Evolutionary conservation across 2,888 invertebrate species (phyloP), one percentile per base, ranked within the genome.

Genomic region (Meiosimyza decipiens): DNA sequence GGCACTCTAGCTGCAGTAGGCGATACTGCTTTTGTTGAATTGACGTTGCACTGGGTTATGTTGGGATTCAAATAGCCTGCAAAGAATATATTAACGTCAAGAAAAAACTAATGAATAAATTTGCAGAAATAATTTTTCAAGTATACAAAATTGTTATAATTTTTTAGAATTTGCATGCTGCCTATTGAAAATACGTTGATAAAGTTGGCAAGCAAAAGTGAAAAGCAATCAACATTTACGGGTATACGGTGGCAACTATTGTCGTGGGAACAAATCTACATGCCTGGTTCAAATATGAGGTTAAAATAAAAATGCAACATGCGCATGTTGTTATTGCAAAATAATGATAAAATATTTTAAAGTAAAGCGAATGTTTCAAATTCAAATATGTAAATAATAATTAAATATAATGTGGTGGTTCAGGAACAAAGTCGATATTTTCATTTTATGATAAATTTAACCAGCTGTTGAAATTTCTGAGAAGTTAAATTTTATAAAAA

Each of bases 51-150:
- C 78, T 85, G 81, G 67, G 82, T 78, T 67, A 82, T 80, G 70
- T 80, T 84, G 73, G 81, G 82, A 78, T 86, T 85, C 76, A 83
- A 79, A 76, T 83, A 85, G 57, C 86, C 86, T 86, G 79, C 47
- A 79, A 79, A 28, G 22, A 55, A 51, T 60, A 50, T 52, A n/a
- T 28, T 4, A 52, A 59, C 11, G 52, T 47, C 49, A 62, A 59
- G 15, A 64, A 65, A 59, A 65, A 66, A 33, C 33, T 16, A 12
- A 59, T 72, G 22, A 66, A 67, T 60, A 33, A 50, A 60, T 69
- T 57, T 69, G 50, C 49, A 65, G 12, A 47, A 65, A 40, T 18
- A 55, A 40, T 40, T 40, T 40, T 40, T 40, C 40, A 40, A 7
- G 1, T 40, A 7, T 40, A 40, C 28, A 28, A 28, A 13, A 51